These are phyloP conservation scores for Halotydeus destructor DNA, from an alignment of 1,140 invertebrate genomes.

Conservation along the genomic window DNA sequence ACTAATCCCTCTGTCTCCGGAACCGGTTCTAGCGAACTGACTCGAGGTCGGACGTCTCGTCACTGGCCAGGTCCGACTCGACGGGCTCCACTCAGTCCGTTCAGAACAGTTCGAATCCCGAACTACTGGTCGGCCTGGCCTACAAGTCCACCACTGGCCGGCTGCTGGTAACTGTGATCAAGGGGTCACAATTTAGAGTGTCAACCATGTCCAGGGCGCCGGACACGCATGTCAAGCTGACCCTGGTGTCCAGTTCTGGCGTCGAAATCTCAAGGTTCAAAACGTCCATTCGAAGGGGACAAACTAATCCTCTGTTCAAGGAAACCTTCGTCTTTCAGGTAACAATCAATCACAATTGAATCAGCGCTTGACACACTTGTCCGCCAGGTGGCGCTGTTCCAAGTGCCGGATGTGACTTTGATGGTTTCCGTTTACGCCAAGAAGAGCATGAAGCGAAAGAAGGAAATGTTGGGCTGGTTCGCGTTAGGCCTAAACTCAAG, in stretches of 20 bases:
- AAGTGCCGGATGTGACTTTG: conserved; percentile 79
- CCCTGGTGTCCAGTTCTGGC: conserved; percentile 68
- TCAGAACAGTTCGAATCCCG: conserved; percentile 66
- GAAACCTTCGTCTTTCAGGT: conserved; percentile 90
- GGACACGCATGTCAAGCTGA: conserved; percentile 80
- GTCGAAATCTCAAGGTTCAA: conserved; percentile 79
- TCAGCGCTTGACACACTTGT: too few relatives aligned
- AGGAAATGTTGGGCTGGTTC: conserved; percentile 92
- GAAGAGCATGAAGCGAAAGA: conserved; percentile 73
- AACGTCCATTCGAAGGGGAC: conserved; percentile 64
- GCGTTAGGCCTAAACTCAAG: conserved; percentile 72
- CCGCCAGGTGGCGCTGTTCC: conserved; percentile 53
- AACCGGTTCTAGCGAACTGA: conserved; percentile 28
- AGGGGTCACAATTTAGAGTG: conserved; percentile 64
- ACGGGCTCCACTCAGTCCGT: conserved; percentile 79
- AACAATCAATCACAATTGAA: conserved; percentile 17
- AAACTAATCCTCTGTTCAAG: conserved; percentile 82
- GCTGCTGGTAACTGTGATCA: conserved; percentile 40
- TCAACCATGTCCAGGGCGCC: conserved; percentile 29
- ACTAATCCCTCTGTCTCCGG: too few relatives aligned
- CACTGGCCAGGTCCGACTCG: conserved; percentile 67
- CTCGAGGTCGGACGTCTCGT: conserved; percentile 32
- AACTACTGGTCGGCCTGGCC: conserved; percentile 62
- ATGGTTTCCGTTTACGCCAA: conserved; percentile 82
- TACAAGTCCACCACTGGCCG: conserved; percentile 82